Base-by-base conservation (phyloP, 2,113 vertebrate species). In the Saccopteryx bilineata region DNA sequence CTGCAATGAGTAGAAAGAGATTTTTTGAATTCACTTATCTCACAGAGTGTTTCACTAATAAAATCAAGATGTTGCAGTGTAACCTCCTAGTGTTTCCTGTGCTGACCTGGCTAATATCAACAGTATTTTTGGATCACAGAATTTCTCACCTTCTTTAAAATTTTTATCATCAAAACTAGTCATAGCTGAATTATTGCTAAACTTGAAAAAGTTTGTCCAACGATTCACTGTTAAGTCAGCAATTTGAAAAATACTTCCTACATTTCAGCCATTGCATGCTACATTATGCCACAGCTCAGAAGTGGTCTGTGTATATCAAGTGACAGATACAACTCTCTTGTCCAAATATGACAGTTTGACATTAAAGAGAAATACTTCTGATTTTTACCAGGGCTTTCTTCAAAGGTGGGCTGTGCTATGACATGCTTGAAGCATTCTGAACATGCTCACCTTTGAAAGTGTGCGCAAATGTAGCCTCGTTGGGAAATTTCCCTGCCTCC, bases 131-230 rank as follows among this genome's bases (percentile, higher is more conserved):
- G 18, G 85, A 86, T 46, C 46, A 75, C 7, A 83, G n/a, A 58
- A 82, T 58, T 89, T 86, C 56, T 91, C 63, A 65, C 63, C 19
- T 96, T 52, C n/a, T 83, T 88, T 13, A 72, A 91, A 54, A 80
- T 21, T 87, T 63, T 17, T 4, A 72, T 72, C 46, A 72, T 31
- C n/a, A 56, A 96, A 66, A 84, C 26, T 74, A 23, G 76, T 50
- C 46, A 75, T 52, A 39, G 12, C 11, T 82, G 52, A 92, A 65
- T 80, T 78, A 24, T 46, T 84, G 33, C 26, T 83, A 58, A 90
- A 60, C 15, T 63, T 72, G 46, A 71, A 87, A 60, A 81, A 26
- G 54, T 17, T 48, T 79, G 4, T n/a, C 76, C 14, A 68, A 11
- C 24, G 5, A 58, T 24, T 92, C 28, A 69, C 46, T 56, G 79